phyloP scores from a whole-genome alignment of 2,888 invertebrate genomes.

The Plutella xylostella region DNA sequence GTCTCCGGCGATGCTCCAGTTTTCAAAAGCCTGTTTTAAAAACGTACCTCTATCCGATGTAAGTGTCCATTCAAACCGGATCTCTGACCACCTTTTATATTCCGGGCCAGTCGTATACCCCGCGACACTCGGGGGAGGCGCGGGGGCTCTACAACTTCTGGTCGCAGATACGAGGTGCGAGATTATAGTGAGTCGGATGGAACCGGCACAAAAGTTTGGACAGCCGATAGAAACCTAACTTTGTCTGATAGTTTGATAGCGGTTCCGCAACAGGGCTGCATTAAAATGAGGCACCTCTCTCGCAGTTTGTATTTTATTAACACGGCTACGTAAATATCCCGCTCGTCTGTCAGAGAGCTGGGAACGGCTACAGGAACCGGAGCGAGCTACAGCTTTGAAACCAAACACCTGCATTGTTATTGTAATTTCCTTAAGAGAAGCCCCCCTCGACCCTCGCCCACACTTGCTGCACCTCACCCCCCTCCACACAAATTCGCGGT shows the following conservation, averaged over 20 bases:
- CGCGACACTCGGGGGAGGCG: not conserved
- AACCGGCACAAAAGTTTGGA: constrained; percentile 2
- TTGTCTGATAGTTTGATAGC: constrained; percentile 5
- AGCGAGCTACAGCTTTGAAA: not conserved
- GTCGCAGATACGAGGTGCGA: constrained; percentile 10
- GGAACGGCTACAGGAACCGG: not conserved
- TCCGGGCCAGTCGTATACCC: not conserved
- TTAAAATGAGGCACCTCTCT: not conserved
- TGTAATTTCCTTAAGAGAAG: constrained; percentile 1
- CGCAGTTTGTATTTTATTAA: not conserved
- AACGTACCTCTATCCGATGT: not conserved
- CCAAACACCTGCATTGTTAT: constrained; percentile 5
- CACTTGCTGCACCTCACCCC: not conserved
- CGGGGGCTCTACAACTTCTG: constrained; percentile 19
- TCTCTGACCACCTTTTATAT: constrained; percentile 1
- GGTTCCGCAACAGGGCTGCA: not conserved
- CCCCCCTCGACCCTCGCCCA: not conserved
- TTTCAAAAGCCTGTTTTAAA: constrained; percentile 13
- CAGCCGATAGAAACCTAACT: constrained; percentile 5
- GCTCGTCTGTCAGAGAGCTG: not conserved
- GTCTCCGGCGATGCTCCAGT: constrained; percentile 11
- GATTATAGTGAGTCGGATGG: not conserved
- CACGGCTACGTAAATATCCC: not conserved
- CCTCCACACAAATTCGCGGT: constrained; percentile 24
- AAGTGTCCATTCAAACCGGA: constrained; percentile 2